Base-by-base conservation (phyloP, 2,797 vertebrate species). In the Smutsia temminckii region DNA sequence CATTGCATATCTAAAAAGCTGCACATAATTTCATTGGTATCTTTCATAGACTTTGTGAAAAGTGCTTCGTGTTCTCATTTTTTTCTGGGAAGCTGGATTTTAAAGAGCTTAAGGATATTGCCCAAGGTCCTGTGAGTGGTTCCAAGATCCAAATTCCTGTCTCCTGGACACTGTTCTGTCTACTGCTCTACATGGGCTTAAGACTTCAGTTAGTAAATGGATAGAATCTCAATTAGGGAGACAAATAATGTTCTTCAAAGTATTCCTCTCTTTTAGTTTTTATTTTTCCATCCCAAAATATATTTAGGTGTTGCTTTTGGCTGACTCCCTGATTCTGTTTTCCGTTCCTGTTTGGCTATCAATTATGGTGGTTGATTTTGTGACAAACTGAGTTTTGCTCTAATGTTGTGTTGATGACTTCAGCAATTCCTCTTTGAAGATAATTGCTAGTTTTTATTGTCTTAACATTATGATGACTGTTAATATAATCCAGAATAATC, bases 361-460 rank as follows among this genome's bases (percentile, higher is more conserved):
- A 78, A 8, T 91, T 81, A 66, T 49, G 23, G 79, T 72, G 55
- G 29, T 91, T 91, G 69, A 63, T 77, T 78, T 84, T 71, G 64
- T 59, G 71, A 88, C 86, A 77, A 57, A 93, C 85, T 93, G 72
- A 85, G 49, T 85, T 94, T 66, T 71, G 57, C 51, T 83, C 78
- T 86, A 8, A 63, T 72, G 20, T 74, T 53, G 53, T 68, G 57
- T 57, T 32, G 51, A 85, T 88, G 83, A 88, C 79, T 86, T 92
- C 59, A 68, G 59, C 78, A 69, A 83, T 63, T 79, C 93, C 83
- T 85, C 5, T 71, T 79, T 91, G 66, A 95, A 91, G 59, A 53
- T 83, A 86, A 95, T 94, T 94, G 79, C 83, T 94, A 79, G 63
- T 72, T 91, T 46, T 94, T 89, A 86, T 91, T 93, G 89, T 96